Conservation (phyloP, 2,797 vertebrate species). For the Girardinus metallicus region DNA sequence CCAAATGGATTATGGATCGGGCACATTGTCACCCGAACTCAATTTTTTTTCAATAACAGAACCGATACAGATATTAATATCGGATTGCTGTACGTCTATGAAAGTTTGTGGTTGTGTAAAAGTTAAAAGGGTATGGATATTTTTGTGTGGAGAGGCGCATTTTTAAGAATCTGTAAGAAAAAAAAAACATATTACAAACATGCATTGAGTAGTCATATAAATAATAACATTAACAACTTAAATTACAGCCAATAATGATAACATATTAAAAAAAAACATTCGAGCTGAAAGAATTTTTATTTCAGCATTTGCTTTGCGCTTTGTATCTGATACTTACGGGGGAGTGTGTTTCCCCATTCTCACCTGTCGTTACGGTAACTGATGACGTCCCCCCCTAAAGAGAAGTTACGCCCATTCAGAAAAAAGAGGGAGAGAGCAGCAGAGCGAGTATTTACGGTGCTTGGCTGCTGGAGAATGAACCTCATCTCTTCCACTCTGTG, state of each 20-base stretch:
- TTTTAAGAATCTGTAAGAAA: neutral
- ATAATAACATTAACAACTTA: neutral
- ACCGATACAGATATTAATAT: too few relatives aligned
- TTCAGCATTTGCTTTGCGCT: constrained; percentile 3
- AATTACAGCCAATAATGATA: neutral
- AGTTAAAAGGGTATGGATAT: neutral
- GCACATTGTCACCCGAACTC: too few relatives aligned
- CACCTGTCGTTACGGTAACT: constrained; percentile 43
- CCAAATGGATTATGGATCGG: too few relatives aligned
- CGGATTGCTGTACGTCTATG: neutral
- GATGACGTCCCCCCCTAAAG: constrained; percentile 13
- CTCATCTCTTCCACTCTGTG: too few relatives aligned
- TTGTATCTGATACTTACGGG: constrained; percentile 27
- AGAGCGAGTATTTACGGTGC: constrained; percentile 8
- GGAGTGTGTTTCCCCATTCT: neutral
- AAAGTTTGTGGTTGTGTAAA: neutral
- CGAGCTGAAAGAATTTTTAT: neutral
- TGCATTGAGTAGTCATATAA: neutral
- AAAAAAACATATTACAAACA: neutral
- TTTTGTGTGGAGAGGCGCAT: neutral
- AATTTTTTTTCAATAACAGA: too few relatives aligned
- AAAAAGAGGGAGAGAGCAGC: neutral
- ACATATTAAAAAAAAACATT: neutral
- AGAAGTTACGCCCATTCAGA: constrained; percentile 43
- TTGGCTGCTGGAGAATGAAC: neutral